These are phyloP conservation scores for Harpagoxenus sublaevis DNA, from an alignment of 2,888 invertebrate genomes.

Conservation along the genomic window DNA sequence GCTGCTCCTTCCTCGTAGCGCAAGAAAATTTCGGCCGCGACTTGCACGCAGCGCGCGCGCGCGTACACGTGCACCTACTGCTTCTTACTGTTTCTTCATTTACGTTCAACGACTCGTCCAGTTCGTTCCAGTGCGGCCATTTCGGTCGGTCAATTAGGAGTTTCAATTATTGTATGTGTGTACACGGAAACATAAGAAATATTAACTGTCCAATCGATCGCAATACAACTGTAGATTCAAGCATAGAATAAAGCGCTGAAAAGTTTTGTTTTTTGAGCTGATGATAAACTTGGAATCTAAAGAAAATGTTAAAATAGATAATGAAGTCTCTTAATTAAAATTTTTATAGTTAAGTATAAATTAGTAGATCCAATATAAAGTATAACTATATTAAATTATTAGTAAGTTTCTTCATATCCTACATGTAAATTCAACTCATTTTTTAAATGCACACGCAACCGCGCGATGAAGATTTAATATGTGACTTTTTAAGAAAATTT, in stretches of 20 bases:
- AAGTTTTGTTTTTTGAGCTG: neutral
- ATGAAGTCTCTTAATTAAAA: neutral
- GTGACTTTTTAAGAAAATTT: neutral
- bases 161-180: conserved; percentile 20
- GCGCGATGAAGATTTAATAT: neutral
- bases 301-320: neutral
- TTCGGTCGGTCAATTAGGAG: conserved; percentile 27
- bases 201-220: neutral
- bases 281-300: neutral
- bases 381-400: neutral
- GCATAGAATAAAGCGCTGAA: neutral
- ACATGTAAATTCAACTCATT: neutral
- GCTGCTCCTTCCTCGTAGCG: neutral
- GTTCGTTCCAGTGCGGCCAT: conserved; percentile 5
- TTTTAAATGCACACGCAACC: neutral
- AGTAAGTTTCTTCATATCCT: neutral
- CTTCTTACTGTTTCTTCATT: conserved; percentile 22
- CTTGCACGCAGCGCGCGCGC: neutral
- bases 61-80: neutral
- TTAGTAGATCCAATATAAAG: neutral
- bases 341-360: neutral
- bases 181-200: neutral
- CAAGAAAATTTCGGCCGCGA: conserved; percentile 61
- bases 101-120: conserved; percentile 37
- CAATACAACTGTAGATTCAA: neutral